These are phyloP conservation scores for Cheirogaleus medius DNA, from an alignment of 2,113 vertebrate genomes.

Conservation along the genomic window DNA sequence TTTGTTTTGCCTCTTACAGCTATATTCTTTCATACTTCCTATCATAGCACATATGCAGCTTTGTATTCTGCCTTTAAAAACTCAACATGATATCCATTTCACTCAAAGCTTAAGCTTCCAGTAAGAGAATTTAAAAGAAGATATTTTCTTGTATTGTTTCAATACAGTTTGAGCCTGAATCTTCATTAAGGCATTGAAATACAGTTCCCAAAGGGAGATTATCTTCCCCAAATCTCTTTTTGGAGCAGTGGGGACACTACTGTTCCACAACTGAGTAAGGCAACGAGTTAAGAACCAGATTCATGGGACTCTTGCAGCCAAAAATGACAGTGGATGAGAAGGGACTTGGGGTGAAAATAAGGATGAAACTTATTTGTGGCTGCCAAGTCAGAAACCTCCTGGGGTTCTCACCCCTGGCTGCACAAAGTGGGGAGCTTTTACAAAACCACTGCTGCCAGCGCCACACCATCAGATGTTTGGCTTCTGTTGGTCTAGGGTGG, in stretches of 20 bases:
- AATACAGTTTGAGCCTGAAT: neutral
- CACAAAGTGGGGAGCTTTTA: neutral
- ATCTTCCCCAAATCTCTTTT: neutral
- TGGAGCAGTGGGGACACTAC: neutral
- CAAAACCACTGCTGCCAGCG: neutral
- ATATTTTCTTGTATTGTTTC: neutral
- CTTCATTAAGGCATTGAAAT: neutral
- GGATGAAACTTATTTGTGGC: neutral
- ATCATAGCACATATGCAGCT: neutral
- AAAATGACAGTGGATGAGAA: neutral
- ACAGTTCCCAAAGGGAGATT: neutral
- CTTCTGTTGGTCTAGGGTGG: neutral
- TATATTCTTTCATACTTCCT: neutral
- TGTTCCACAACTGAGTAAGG: neutral
- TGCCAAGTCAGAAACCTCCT: neutral
- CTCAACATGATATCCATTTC: neutral
- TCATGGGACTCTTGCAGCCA: neutral
- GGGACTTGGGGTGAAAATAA: neutral
- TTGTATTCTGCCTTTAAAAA: neutral
- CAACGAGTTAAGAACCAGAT: neutral
- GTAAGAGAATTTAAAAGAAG: neutral
- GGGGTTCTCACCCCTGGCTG: neutral
- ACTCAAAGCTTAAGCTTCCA: neutral
- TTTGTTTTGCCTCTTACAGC: neutral
- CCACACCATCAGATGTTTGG: neutral